Base-by-base conservation (phyloP, 2,888 invertebrate species). In the Scaptomyza reducta region DNA sequence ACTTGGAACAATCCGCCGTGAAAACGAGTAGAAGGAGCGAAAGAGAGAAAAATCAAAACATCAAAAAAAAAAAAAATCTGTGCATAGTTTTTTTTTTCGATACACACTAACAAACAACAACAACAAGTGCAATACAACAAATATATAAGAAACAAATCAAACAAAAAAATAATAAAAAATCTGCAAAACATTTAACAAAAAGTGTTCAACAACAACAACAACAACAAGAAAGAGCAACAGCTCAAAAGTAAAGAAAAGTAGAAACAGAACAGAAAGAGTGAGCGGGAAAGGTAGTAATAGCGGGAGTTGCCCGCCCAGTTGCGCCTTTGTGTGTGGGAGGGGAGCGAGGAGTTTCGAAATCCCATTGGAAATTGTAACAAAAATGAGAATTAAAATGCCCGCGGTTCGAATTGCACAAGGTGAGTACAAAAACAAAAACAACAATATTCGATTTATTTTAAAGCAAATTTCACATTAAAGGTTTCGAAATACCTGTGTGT, bases 381-480 rank as follows among this genome's bases (percentile, higher is more conserved):
- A 95, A 95, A 97, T 97, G 97, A 96, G 97, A 96, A 97, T 97
- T 94, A 97, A 97, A 95, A 97, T 97, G 97, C 97, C 97, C 93
- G 97, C 97, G 93, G 97, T 97, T 94, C 95, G 97, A 94, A 97
- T 97, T 94, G 97, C 97, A 94, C 97, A 97, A 97, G 97, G 97
- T 97, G 94, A 95, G 95, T 92, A 42, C 5, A 6, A 33, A 10
- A 10, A 40, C 3, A 22, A 10, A 27, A 27, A 7, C 27, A 27
- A 7, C 6, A 27, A 27, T 7, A 4, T 22, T 22, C 22, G 22
- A 22, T 22, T 22, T 22, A 22, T 22, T 22, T 22, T 2, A 27
- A 27, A 1, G 27, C 27, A 5, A 31, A 31, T 31, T 31, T 9
- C 10, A 31, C 7, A 29, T 29, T 29, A 6, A 29, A 31, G 1